A percentile compares a stretch with the other conserved stretches of the same genome.
Evolutionary conservation across 2,888 invertebrate genomes (phyloP).

Genomic region (Lissonota sp.): DNA sequence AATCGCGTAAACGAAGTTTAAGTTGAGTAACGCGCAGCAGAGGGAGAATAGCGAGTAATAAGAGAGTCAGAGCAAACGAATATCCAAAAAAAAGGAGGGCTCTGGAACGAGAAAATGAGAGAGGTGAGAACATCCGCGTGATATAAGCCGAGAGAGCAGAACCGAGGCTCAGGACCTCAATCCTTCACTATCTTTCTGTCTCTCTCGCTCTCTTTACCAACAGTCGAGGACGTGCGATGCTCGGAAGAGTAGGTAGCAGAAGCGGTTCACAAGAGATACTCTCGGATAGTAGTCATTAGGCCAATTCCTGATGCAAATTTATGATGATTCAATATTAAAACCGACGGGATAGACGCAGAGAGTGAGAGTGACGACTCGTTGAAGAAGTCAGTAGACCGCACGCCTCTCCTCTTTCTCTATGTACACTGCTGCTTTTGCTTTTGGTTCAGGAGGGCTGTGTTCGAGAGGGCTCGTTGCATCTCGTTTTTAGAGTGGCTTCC

Average conservation of each 20-base stretch:
- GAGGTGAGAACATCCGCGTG: neutral
- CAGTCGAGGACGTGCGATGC: conserved; percentile 61
- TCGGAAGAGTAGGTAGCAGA: conserved; percentile 39
- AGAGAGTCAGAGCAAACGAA: conserved; percentile 51
- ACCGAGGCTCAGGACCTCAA: conserved; percentile 49
- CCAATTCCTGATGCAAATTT: conserved; percentile 79
- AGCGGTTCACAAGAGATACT: conserved; percentile 64
- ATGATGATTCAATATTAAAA: conserved; percentile 78
- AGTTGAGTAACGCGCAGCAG: conserved; percentile 41
- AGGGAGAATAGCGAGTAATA: conserved; percentile 58
- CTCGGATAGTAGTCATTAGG: conserved; percentile 74
- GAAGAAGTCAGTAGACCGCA: conserved; percentile 49
- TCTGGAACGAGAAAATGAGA: neutral
- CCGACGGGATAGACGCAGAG: conserved; percentile 59
- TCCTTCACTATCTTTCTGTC: too few relatives aligned
- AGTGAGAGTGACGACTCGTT: conserved; percentile 44
- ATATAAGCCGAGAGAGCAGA: conserved; percentile 43
- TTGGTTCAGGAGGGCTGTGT: conserved; percentile 13
- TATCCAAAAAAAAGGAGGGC: conserved; percentile 6
- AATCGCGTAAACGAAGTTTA: conserved; percentile 35
- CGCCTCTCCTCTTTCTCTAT: conserved; percentile 16
- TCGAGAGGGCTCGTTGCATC: conserved; percentile 31
- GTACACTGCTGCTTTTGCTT: conserved; percentile 35
- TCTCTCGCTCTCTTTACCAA: conserved; percentile 37
- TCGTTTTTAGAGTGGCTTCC: conserved; percentile 63